Evolutionary conservation across 2,113 vertebrate species (phyloP).

Genomic region (Psephotus haematonotus): DNA sequence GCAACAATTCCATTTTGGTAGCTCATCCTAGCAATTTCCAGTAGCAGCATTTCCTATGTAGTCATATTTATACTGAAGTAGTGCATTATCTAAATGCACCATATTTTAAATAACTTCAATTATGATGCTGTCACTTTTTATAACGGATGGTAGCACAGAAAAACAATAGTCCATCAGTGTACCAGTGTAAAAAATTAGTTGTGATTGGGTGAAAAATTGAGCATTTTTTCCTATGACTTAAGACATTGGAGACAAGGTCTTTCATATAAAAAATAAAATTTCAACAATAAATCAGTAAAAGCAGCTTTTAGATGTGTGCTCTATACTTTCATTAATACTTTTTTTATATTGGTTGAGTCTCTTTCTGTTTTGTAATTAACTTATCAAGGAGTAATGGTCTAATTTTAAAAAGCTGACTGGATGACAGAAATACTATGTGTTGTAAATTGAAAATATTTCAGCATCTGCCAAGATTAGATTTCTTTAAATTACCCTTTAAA

Average conservation of each 20-base stretch:
- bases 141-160: constrained; percentile 13
- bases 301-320: constrained; percentile 28
- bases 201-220: constrained; percentile 41
- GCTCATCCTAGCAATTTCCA: constrained; percentile 9
- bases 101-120: constrained; percentile 59
- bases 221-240: constrained; percentile 43
- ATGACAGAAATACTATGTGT: constrained; percentile 61
- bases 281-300: constrained; percentile 57
- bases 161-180: constrained; percentile 44
- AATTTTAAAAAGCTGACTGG: constrained; percentile 43
- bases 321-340: constrained; percentile 17
- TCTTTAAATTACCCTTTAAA: constrained; percentile 63
- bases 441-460: constrained; percentile 64
- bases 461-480: constrained; percentile 64
- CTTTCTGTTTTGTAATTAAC: constrained; percentile 63
- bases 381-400: constrained; percentile 62
- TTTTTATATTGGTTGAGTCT: constrained; percentile 43
- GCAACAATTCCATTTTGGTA: background rate
- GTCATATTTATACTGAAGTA: background rate
- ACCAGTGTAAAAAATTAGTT: constrained; percentile 22
- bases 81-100: constrained; percentile 36
- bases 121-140: constrained; percentile 38
- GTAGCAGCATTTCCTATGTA: background rate
- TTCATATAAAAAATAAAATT: constrained; percentile 35
- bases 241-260: background rate